phyloP scores from a whole-genome alignment of 2,888 invertebrate genomes.

The Nomada ferruginata region DNA sequence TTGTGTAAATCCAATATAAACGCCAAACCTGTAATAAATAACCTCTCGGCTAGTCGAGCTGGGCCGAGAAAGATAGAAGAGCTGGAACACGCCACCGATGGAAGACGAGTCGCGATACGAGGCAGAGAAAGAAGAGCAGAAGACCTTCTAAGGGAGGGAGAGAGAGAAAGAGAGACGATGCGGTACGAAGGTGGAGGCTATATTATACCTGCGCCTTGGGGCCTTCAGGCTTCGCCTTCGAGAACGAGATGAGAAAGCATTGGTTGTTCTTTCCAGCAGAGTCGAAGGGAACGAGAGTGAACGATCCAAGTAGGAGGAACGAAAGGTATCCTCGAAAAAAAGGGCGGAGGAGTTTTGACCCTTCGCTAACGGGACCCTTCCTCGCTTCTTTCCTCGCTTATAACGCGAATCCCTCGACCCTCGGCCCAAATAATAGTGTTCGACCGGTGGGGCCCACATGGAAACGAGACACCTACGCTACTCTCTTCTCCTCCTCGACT shows the following conservation, averaged over 20 bases:
- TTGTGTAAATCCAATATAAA: slow-evolving; percentile 84
- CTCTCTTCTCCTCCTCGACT: slow-evolving; percentile 37
- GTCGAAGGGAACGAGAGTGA: slow-evolving; percentile 58
- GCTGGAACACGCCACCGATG: slow-evolving; percentile 37
- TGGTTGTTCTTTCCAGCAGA: slow-evolving; percentile 55
- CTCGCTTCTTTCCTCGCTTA: slow-evolving; percentile 79
- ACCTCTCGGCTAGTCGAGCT: slow-evolving; percentile 76
- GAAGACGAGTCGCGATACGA: slow-evolving; percentile 44
- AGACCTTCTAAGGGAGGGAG: slow-evolving; percentile 12
- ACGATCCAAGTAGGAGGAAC: slow-evolving; percentile 62
- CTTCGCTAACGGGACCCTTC: slow-evolving; percentile 83
- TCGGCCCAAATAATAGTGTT: slow-evolving; percentile 81
- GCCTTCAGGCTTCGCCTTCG: slow-evolving; percentile 79
- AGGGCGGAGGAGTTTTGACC: slow-evolving; percentile 80
- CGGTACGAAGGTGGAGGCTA: slow-evolving; percentile 69
- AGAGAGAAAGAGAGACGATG: slow-evolving; percentile 41
- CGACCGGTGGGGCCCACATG: slow-evolving; percentile 69
- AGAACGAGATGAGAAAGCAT: slow-evolving; percentile 81
- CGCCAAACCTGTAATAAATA: slow-evolving; percentile 83
- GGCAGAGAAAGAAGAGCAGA: slow-evolving; percentile 23
- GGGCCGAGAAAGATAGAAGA: slow-evolving; percentile 35
- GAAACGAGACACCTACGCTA: slow-evolving; percentile 72
- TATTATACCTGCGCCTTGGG: slow-evolving; percentile 81
- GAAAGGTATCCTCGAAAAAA: slow-evolving; percentile 71
- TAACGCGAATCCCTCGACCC: slow-evolving; percentile 79